A percentile compares a stretch with the other conserved stretches of the same genome.
Evolutionary conservation across 2,113 vertebrate species (phyloP).

Genomic region (Actinemys pallida): DNA sequence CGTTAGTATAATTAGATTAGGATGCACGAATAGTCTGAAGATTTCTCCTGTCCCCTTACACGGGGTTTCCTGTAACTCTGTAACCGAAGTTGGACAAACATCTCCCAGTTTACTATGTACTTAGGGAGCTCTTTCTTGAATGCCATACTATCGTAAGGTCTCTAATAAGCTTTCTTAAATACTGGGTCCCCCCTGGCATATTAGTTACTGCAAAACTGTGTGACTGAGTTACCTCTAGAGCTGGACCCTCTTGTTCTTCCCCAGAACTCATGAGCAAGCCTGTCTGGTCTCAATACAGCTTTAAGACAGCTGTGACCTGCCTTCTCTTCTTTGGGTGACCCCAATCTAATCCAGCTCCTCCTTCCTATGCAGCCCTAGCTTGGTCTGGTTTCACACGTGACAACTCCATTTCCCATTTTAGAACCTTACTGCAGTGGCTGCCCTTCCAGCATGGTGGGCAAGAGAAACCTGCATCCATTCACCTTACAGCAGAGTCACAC

Average conservation of each 20-base stretch:
- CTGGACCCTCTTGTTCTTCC: neutral
- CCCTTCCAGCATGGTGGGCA: neutral
- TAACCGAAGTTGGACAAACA: neutral
- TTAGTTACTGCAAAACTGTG: no score
- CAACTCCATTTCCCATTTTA: neutral
- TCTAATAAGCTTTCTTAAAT: no score
- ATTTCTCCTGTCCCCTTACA: neutral
- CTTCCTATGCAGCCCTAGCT: neutral
- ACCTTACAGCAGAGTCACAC: neutral
- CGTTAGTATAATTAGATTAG: neutral
- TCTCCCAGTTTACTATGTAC: neutral
- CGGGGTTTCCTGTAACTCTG: constrained; percentile 15
- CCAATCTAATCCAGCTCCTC: neutral
- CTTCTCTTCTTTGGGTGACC: neutral
- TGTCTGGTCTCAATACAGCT: no score
- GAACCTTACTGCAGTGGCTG: neutral
- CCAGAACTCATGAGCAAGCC: neutral
- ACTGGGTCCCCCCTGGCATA: no score
- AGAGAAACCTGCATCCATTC: neutral
- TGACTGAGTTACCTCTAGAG: neutral
- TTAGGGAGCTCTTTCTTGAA: no score
- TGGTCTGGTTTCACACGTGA: neutral
- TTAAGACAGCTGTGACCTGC: neutral
- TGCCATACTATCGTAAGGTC: no score
- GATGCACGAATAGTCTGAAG: neutral